These are phyloP conservation scores for Megastigmus dorsalis DNA, from an alignment of 2,888 invertebrate species.

Conservation along the genomic window DNA sequence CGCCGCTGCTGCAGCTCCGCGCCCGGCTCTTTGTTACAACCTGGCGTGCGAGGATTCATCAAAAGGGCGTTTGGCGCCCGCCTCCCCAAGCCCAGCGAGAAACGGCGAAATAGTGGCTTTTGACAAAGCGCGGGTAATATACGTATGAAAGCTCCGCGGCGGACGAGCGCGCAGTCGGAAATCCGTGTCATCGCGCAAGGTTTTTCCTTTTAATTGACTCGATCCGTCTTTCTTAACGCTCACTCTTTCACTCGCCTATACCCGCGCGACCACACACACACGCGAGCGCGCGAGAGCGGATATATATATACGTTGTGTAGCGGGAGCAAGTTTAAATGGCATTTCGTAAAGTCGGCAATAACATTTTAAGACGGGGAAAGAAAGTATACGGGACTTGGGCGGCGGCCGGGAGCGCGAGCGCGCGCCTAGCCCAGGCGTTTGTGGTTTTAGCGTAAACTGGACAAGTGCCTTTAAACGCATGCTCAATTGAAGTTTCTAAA, in stretches of 20 bases:
- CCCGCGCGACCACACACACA: no score
- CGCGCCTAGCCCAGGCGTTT: neutral
- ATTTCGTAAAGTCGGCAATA: constrained; percentile 21
- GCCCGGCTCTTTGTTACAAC: no score
- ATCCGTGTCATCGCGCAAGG: constrained; percentile 16
- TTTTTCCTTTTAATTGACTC: constrained; percentile 35
- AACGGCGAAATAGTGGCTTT: no score
- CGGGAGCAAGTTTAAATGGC: constrained; percentile 34
- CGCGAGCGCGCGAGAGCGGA: no score
- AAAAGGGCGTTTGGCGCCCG: no score
- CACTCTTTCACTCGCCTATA: neutral
- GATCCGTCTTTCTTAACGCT: constrained; percentile 36
- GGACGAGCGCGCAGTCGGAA: neutral
- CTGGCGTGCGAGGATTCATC: no score
- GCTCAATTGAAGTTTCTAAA: constrained; percentile 49
- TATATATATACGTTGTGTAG: no score
- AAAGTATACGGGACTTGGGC: neutral
- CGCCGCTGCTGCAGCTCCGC: no score
- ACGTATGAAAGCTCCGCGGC: no score
- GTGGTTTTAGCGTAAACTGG: constrained; percentile 4
- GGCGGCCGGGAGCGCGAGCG: neutral
- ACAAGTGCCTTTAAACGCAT: constrained; percentile 38
- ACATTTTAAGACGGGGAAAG: constrained; percentile 34
- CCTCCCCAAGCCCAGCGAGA: no score
- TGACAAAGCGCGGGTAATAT: no score